Base-by-base conservation (phyloP, 2,113 vertebrate genomes). In the Greenwoodochromis staneri region DNA sequence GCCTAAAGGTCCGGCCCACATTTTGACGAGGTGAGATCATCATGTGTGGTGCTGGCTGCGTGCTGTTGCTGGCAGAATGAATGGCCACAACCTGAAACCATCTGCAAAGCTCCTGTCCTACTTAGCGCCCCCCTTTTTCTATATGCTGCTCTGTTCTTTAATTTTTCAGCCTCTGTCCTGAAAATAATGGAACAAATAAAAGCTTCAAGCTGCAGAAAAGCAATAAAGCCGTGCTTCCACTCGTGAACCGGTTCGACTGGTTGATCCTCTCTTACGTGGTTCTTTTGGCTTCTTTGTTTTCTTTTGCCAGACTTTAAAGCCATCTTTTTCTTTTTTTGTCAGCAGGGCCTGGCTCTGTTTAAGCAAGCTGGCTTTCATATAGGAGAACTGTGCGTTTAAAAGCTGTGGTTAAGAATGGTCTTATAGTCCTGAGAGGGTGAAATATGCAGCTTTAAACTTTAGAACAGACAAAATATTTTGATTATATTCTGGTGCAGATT, bases 21-120 rank as follows among this genome's bases (percentile, higher is more conserved):
- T 96, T 95, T 93, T 92, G 82, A 91, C 21, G 80, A 87, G 88
- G 92, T 95, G 94, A 96, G 91, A 88, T 95, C 95, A 95, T 88
- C 8, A 53, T 90, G 89, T 86, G 86, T 78, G 81, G 71, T 57
- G 57, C 86, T 59, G 85, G 16, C 83, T 83, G 11, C 82, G 73
- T 51, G 78, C 83, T 80, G 38, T 84, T 91, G 42, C 57, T 89
- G 84, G 86, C 45, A 85, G 82, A 91, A 36, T 86, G 29, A 88
- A 81, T 53, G 45, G 51, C 66, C 80, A 59, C 55, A 82, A 83
- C 78, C 83, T 89, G 85, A 93, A 92, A 88, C 83, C 38, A 63
- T 80, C 61, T 88, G 80, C 76, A 85, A 91, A 85, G 55, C 78
- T 27, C n/a, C 84, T 86, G 80, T 83, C 87, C 84, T 83, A 69